These are phyloP conservation scores for Magallana gigas DNA, from an alignment of 1,140 invertebrate species.

Conservation along the genomic window DNA sequence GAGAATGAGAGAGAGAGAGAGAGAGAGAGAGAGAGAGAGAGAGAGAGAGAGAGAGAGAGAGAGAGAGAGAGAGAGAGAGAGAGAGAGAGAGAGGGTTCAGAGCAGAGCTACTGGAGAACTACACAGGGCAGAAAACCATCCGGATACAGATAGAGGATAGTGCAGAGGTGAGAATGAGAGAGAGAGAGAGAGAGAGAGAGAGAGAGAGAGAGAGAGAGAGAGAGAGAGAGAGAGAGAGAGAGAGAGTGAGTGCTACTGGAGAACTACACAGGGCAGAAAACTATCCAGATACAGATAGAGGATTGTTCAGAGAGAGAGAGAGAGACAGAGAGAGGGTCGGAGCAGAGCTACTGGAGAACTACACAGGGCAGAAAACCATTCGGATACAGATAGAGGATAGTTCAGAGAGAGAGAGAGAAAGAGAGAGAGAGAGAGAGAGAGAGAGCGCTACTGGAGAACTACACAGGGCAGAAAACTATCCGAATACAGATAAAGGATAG, in stretches of 20 bases:
- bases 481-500: slow-evolving; percentile 81
- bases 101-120: slow-evolving; percentile 90
- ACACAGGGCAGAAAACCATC: slow-evolving; percentile 81
- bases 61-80: background rate
- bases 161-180: slow-evolving; percentile 77
- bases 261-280: slow-evolving; percentile 84
- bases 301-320: background rate
- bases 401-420: slow-evolving; percentile 71
- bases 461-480: slow-evolving; percentile 81
- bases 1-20: slow-evolving; percentile 41
- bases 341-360: slow-evolving; percentile 90
- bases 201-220: background rate
- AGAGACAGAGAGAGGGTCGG: slow-evolving; percentile 82
- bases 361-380: slow-evolving; percentile 81
- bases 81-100: slow-evolving; percentile 83
- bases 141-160: slow-evolving; percentile 84
- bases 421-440: slow-evolving; percentile 64
- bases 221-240: slow-evolving; percentile 65
- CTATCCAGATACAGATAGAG: slow-evolving; percentile 66
- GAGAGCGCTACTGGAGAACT: slow-evolving; percentile 87
- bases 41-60: background rate
- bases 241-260: slow-evolving; percentile 83
- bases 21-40: background rate
- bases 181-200: background rate
- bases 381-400: slow-evolving; percentile 84